Percentiles rank a stretch among this genome's conserved stretches.
Conservation (phyloP, 1,140 invertebrate species). For the Prorops nasuta region DNA sequence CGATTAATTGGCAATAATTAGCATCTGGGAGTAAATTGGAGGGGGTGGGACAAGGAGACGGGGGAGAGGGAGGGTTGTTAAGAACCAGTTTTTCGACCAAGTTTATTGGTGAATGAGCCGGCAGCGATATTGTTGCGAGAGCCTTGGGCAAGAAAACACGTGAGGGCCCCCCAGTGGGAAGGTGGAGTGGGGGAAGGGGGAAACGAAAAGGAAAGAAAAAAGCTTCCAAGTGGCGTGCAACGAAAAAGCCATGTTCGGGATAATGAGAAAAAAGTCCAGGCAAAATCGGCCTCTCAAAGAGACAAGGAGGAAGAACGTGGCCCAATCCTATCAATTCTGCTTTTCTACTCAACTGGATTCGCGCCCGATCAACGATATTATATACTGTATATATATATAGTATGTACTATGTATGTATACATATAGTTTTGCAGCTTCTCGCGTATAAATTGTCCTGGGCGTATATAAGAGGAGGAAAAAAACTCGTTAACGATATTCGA, state of each 20-base stretch:
- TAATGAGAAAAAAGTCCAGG: conserved; percentile 32
- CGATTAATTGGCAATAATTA: neutral
- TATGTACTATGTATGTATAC: too few species aligned
- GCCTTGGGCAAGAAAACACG: neutral
- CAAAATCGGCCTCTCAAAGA: conserved; percentile 15
- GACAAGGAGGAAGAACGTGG: neutral
- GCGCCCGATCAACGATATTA: neutral
- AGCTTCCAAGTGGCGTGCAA: neutral
- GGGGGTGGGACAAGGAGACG: neutral
- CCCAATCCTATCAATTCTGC: neutral
- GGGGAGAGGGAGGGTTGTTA: neutral
- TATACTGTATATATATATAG: too few species aligned
- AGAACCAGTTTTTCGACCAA: neutral
- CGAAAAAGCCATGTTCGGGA: conserved; percentile 15
- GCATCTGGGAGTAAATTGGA: neutral
- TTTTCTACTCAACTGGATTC: neutral
- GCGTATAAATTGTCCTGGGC: too few species aligned
- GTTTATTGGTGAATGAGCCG: neutral
- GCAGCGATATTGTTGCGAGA: neutral
- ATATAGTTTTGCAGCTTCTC: too few species aligned
- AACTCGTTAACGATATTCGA: conserved; percentile 27
- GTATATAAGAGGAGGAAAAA: too few species aligned
- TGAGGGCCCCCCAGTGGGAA: neutral
- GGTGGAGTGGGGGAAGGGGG: neutral
- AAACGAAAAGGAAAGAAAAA: conserved; percentile 3